These are phyloP conservation scores for Apogon talboti DNA, from an alignment of 2,797 vertebrate genomes.

Conservation along the genomic window DNA sequence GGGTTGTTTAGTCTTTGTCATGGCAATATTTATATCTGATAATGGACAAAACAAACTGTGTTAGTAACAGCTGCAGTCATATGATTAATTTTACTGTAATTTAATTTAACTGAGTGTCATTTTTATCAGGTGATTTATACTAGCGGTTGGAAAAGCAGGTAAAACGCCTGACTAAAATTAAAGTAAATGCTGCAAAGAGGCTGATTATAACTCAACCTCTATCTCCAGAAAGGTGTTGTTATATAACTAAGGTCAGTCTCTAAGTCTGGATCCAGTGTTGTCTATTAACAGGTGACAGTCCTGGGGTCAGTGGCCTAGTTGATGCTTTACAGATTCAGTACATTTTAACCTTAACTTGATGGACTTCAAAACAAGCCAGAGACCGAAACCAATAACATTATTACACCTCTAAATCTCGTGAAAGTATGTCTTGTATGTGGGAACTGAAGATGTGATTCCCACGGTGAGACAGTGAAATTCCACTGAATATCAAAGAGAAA, in stretches of 20 bases:
- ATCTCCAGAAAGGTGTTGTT: slow-evolving; percentile 11
- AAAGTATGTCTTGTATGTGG: not conserved
- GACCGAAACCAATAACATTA: not conserved
- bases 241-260: slow-evolving; percentile 29
- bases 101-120: no score
- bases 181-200: not conserved
- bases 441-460: not conserved
- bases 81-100: not conserved
- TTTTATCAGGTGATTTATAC: not conserved
- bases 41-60: not conserved
- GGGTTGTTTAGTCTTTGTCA: not conserved
- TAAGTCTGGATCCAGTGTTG: slow-evolving; percentile 34
- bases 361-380: not conserved
- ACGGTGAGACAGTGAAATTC: not conserved
- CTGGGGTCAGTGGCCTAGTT: slow-evolving; percentile 21
- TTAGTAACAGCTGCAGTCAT: slow-evolving; percentile 5
- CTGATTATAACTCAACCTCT: slow-evolving; percentile 3
- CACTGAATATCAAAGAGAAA: not conserved
- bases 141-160: not conserved
- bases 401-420: not conserved
- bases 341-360: not conserved
- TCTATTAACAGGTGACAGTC: slow-evolving; percentile 17
- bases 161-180: slow-evolving; percentile 4
- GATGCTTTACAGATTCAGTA: slow-evolving; percentile 13
- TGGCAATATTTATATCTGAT: slow-evolving; percentile 1